A percentile compares a stretch with the other conserved stretches of the same genome.
Evolutionary conservation across 2,888 invertebrate species (phyloP).

Genomic region (Latrodectus elegans): DNA sequence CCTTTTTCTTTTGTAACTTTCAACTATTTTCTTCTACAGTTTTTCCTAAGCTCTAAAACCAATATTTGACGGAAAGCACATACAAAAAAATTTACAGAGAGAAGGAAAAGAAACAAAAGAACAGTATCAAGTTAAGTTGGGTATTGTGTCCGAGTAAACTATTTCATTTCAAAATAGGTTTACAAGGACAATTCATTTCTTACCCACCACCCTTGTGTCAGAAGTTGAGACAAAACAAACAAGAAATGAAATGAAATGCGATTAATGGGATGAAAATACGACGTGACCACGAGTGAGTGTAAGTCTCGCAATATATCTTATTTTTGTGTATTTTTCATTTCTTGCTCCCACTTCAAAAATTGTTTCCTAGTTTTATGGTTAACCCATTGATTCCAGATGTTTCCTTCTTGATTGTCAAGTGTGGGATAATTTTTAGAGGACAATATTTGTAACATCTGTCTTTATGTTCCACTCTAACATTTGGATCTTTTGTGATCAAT

Average conservation of each 20-base stretch:
- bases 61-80: constrained; percentile 31
- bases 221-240: constrained; percentile 34
- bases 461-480: no score
- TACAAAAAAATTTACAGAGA: not conserved
- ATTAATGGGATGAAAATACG: constrained; percentile 60
- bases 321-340: not conserved
- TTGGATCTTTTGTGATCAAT: no score
- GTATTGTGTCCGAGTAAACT: constrained; percentile 44
- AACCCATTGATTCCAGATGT: no score
- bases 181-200: constrained; percentile 60
- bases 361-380: no score
- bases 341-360: no score
- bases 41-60: not conserved
- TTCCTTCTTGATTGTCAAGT: no score
- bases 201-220: not conserved
- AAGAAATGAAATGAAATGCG: constrained; percentile 35
- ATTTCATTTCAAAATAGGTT: constrained; percentile 66
- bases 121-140: constrained; percentile 41
- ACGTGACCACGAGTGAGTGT: constrained; percentile 50
- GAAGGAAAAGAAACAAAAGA: constrained; percentile 15
- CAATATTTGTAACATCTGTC: no score
- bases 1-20: constrained; percentile 4
- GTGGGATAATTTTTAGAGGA: no score
- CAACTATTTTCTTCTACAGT: not conserved
- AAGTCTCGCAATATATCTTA: constrained; percentile 13